These are phyloP conservation scores for Ips nitidus DNA, from an alignment of 1,140 invertebrate genomes.

Conservation along the genomic window DNA sequence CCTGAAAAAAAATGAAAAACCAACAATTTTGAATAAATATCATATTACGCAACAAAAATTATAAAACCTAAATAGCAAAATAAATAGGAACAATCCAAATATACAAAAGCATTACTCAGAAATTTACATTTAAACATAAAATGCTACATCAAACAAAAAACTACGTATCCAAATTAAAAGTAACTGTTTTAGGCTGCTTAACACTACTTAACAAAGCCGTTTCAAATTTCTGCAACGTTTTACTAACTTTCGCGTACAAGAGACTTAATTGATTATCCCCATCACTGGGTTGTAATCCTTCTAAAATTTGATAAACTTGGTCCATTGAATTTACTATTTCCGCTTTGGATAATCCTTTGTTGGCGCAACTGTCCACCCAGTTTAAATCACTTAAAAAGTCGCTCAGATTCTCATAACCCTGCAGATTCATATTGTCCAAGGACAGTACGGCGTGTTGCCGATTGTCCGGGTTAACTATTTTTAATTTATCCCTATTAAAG, in stretches of 20 bases:
- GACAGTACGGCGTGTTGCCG: conserved; percentile 37
- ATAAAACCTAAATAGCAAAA: too few species aligned
- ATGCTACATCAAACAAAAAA: conserved; percentile 5
- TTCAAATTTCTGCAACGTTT: conserved; percentile 49
- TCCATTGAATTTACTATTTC: conserved; percentile 44
- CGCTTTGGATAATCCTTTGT: conserved; percentile 39
- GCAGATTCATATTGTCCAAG: conserved; percentile 31
- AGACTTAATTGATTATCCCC: conserved; percentile 47
- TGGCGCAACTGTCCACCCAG: conserved; percentile 36
- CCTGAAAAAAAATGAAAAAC: too few species aligned
- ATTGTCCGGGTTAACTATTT: conserved; percentile 38
- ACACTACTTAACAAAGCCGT: conserved; percentile 44
- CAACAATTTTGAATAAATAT: too few species aligned
- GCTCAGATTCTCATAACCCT: conserved; percentile 37
- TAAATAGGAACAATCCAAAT: too few species aligned
- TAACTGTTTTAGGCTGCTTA: conserved; percentile 38
- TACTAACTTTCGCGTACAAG: conserved; percentile 49
- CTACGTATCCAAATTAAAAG: conserved; percentile 28
- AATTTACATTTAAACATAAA: background rate
- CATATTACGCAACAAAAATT: too few species aligned
- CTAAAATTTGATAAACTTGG: conserved; percentile 46
- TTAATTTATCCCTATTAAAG: conserved; percentile 31
- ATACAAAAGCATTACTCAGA: background rate
- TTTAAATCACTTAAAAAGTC: conserved; percentile 42
- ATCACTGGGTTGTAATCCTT: conserved; percentile 42